Conservation (phyloP, 2,888 invertebrate genomes). For the Mimumesa dahlbomi region DNA sequence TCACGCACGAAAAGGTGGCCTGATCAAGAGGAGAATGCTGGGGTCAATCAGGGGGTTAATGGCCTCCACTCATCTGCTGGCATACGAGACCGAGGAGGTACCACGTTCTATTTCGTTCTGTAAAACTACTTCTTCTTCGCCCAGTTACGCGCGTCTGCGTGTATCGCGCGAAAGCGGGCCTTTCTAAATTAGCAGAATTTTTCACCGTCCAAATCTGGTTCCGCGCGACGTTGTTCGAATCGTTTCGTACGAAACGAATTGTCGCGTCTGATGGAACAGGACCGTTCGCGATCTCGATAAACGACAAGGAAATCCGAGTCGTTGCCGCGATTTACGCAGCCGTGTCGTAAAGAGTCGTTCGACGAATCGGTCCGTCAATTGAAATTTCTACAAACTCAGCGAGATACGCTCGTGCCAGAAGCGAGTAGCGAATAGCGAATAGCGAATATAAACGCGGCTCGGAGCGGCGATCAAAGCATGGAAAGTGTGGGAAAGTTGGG, state of each 20-base stretch:
- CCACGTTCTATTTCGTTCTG: constrained; percentile 7
- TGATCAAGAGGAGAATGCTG: constrained; percentile 77
- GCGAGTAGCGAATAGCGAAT: neutral
- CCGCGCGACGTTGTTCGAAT: too few relatives aligned
- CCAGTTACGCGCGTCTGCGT: neutral
- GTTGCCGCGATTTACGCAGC: too few relatives aligned
- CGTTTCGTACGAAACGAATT: too few relatives aligned
- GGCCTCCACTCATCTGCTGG: constrained; percentile 76
- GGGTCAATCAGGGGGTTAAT: constrained; percentile 78
- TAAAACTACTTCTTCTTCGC: too few relatives aligned
- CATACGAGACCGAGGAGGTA: constrained; percentile 76
- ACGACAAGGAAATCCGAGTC: too few relatives aligned
- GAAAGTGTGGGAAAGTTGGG: constrained; percentile 79
- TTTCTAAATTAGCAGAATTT: too few relatives aligned
- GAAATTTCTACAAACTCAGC: neutral
- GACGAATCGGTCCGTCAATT: too few relatives aligned
- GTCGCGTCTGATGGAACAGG: neutral
- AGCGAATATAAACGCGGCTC: constrained; percentile 1
- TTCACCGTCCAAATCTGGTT: too few relatives aligned
- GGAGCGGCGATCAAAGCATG: constrained; percentile 60
- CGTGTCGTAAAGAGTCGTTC: too few relatives aligned
- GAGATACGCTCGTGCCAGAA: too few relatives aligned
- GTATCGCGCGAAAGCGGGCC: too few relatives aligned
- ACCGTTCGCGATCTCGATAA: too few relatives aligned
- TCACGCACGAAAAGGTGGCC: constrained; percentile 68